Evolutionary conservation across 2,888 invertebrate species (phyloP).

Genomic region (Theretra japonica): DNA sequence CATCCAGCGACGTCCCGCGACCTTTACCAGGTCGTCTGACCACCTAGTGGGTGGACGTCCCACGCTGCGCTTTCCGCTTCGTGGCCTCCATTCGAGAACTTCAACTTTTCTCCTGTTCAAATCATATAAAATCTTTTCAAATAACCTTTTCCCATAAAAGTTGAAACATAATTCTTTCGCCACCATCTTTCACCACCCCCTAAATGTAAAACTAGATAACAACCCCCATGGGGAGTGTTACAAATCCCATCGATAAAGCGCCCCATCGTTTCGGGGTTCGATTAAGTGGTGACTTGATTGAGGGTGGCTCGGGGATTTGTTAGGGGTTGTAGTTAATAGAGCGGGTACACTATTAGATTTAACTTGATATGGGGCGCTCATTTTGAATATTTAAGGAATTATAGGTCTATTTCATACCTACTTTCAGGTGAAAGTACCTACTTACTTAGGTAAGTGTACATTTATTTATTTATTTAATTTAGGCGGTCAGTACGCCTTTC

Average conservation of each 20-base stretch:
- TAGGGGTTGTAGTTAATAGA: slow-evolving; percentile 21
- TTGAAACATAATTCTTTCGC: slow-evolving; percentile 4
- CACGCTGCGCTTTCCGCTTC: too few relatives aligned
- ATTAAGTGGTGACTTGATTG: slow-evolving; percentile 45
- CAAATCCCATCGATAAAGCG: slow-evolving; percentile 21
- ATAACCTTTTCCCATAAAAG: not conserved
- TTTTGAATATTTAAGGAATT: not conserved
- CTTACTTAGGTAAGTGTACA: too few relatives aligned
- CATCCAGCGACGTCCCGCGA: too few relatives aligned
- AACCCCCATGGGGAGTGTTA: slow-evolving; percentile 29
- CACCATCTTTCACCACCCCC: slow-evolving; percentile 11
- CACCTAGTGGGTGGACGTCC: too few relatives aligned
- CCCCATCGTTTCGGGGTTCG: slow-evolving; percentile 34
- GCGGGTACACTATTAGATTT: not conserved
- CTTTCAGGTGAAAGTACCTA: too few relatives aligned
- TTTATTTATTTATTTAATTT: too few relatives aligned
- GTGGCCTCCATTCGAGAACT: too few relatives aligned
- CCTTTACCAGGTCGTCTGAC: too few relatives aligned
- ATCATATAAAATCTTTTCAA: not conserved
- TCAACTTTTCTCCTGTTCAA: not conserved
- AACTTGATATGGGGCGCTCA: not conserved
- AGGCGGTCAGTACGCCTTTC: too few relatives aligned
- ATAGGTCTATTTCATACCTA: too few relatives aligned
- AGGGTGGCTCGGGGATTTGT: slow-evolving; percentile 4
- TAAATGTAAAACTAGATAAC: slow-evolving; percentile 20